These are phyloP conservation scores for Pseudocheirus occidentalis DNA, from an alignment of 2,797 vertebrate genomes.

Conservation along the genomic window DNA sequence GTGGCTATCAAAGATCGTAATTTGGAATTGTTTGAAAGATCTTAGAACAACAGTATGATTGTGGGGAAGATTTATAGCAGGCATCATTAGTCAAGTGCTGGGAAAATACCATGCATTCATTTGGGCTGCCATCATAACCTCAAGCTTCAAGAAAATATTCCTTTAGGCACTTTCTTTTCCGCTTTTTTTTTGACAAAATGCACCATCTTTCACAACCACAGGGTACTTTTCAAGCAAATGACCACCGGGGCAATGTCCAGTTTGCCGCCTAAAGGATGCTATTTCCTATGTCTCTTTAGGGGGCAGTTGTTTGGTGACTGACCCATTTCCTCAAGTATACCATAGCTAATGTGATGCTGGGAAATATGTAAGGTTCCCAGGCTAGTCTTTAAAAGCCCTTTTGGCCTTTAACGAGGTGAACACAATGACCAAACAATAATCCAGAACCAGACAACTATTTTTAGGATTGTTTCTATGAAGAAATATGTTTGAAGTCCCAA, in stretches of 20 bases:
- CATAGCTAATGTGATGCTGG: constrained; percentile 10
- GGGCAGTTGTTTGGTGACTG: background rate
- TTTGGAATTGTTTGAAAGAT: constrained; percentile 4
- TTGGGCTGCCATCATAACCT: constrained; percentile 44
- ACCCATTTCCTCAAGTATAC: background rate
- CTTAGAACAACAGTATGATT: background rate
- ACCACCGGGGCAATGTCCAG: background rate
- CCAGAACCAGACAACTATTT: background rate
- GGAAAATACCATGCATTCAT: constrained; percentile 4
- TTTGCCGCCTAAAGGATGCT: background rate
- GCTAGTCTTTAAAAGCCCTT: background rate
- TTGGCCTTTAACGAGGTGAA: background rate
- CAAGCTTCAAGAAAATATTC: constrained; percentile 37
- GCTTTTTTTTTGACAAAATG: background rate
- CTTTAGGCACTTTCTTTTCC: constrained; percentile 12
- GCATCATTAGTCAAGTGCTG: background rate
- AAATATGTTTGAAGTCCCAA: background rate
- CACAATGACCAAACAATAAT: background rate
- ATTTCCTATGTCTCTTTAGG: background rate
- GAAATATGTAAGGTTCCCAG: background rate
- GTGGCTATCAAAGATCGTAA: background rate
- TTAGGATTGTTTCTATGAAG: background rate
- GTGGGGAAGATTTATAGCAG: background rate
- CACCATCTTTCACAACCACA: background rate
- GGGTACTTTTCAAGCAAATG: background rate